Conservation (phyloP, 2,797 vertebrate genomes). For the Tangara arthus region DNA sequence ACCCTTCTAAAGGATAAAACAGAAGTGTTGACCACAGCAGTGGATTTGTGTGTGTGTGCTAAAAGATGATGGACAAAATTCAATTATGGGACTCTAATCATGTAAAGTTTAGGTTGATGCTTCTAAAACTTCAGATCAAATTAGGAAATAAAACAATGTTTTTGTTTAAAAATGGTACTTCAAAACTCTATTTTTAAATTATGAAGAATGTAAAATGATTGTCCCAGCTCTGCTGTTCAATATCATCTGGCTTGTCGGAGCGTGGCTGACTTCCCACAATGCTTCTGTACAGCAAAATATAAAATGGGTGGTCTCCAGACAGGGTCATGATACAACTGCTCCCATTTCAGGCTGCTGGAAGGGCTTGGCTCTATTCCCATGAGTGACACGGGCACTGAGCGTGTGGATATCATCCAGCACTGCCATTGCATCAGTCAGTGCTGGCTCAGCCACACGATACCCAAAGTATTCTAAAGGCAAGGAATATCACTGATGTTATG, state of each 20-base stretch:
- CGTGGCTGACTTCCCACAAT: not conserved
- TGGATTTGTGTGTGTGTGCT: not conserved
- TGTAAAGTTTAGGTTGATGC: not conserved
- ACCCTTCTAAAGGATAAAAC: not conserved
- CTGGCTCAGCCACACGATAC: not conserved
- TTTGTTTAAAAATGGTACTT: not conserved
- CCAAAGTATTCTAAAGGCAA: not conserved
- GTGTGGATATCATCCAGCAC: rapidly evolving
- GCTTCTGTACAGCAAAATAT: not conserved
- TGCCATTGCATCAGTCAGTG: not conserved
- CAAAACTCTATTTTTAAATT: not conserved
- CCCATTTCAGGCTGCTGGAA: not conserved
- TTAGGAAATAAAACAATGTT: not conserved
- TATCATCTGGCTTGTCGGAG: not conserved
- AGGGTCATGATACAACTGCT: not conserved
- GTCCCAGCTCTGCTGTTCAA: not conserved
- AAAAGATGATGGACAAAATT: not conserved
- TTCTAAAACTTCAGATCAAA: not conserved
- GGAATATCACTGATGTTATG: not conserved
- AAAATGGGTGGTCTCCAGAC: not conserved
- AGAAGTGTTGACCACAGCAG: not conserved
- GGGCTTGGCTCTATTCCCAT: not conserved
- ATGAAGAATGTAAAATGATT: not conserved
- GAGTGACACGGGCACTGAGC: not conserved
- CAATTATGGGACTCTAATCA: rapidly evolving